A percentile compares a stretch with the other conserved stretches of the same genome.
These are phyloP conservation scores for Arothron firmamentum DNA, from an alignment of 2,113 vertebrate genomes.

Conservation along the genomic window DNA sequence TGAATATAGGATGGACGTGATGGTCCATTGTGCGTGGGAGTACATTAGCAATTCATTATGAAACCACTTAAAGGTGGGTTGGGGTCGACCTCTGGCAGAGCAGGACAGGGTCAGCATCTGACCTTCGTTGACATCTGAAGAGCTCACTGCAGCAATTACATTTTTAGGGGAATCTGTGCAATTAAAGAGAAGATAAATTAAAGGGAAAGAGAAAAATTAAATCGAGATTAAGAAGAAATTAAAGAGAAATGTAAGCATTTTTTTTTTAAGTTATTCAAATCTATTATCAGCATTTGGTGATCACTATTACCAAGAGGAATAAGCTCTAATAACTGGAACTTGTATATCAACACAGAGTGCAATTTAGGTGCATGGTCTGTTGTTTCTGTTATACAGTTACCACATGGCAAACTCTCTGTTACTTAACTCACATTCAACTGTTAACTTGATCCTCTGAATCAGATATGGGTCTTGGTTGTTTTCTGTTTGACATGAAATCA, in stretches of 20 bases:
- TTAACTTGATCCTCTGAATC: slow-evolving; percentile 20
- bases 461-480: slow-evolving; percentile 11
- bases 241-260: not conserved
- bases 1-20: not conserved
- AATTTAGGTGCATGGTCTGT: no score
- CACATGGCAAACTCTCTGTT: not conserved
- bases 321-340: no score
- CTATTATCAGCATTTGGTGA: no score
- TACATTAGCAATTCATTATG: fast-evolving
- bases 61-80: slow-evolving; percentile 34
- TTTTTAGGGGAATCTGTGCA: slow-evolving; percentile 55
- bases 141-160: fast-evolving
- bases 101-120: slow-evolving; percentile 39
- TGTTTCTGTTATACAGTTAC: no score
- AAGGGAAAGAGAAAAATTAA: not conserved
- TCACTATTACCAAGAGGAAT: no score
- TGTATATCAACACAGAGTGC: no score
- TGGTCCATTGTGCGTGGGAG: fast-evolving
- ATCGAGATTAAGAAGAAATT: not conserved
- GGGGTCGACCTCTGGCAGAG: slow-evolving; percentile 37
- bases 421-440: slow-evolving; percentile 55
- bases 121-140: not conserved
- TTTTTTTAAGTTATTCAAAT: not conserved
- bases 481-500: slow-evolving; percentile 44
- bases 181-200: no score